Evolutionary conservation across 2,888 invertebrate genomes (phyloP).

Genomic region (Ecdyonurus torrentis): DNA sequence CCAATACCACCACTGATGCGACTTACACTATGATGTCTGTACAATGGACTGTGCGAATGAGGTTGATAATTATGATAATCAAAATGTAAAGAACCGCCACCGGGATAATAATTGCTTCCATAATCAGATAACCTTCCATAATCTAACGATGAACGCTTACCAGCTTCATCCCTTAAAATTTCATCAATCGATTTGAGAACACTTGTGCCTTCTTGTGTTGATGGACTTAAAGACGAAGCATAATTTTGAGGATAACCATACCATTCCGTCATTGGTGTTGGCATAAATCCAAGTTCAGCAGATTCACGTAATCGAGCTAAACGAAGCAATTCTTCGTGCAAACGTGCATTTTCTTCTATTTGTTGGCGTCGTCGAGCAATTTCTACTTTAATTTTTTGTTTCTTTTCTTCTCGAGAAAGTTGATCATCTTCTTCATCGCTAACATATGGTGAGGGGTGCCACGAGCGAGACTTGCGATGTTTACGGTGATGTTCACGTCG

Average conservation of each 20-base stretch:
- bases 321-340: conserved; percentile 32
- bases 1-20: conserved; percentile 11
- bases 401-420: conserved; percentile 35
- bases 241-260: neutral
- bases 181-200: conserved; percentile 29
- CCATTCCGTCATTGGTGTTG: neutral
- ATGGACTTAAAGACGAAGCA: neutral
- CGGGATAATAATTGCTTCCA: conserved; percentile 4
- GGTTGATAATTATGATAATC: conserved; percentile 14
- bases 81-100: conserved; percentile 15
- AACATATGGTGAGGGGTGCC: conserved; percentile 33
- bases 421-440: conserved; percentile 32
- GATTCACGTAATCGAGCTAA: conserved; percentile 25
- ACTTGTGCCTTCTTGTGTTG: conserved; percentile 15
- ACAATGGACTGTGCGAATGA: conserved; percentile 12
- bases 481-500: neutral
- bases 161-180: conserved; percentile 19
- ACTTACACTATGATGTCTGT: conserved; percentile 8
- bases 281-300: conserved; percentile 20
- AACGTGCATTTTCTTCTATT: conserved; percentile 36
- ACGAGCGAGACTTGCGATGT: conserved; percentile 26
- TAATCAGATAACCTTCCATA: conserved; percentile 8
- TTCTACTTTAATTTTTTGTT: conserved; percentile 38
- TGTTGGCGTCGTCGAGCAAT: conserved; percentile 40
- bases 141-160: conserved; percentile 11